phyloP scores from a whole-genome alignment of 2,113 vertebrate species.

The Apeltes quadracus region DNA sequence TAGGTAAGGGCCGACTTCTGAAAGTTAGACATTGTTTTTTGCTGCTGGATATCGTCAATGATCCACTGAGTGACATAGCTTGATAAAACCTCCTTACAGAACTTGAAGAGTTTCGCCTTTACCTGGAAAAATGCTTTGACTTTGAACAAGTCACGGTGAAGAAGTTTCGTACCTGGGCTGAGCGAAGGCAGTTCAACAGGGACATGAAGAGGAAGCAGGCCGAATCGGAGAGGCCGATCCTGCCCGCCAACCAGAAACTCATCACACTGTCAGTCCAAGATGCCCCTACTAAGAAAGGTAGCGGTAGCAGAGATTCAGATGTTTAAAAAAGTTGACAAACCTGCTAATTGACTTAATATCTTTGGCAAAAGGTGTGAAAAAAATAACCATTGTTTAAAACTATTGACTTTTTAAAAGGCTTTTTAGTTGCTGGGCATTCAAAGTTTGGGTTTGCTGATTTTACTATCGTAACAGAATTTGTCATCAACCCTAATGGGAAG shows the following conservation, averaged over 20 bases:
- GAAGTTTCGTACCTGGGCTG: conserved; percentile 97
- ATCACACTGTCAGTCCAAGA: conserved; percentile 97
- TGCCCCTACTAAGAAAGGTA: conserved; percentile 97
- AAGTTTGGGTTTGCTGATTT: not conserved
- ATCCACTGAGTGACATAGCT: not conserved
- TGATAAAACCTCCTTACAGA: conserved; percentile 72
- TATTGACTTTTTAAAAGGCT: not conserved
- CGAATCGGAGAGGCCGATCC: conserved; percentile 93
- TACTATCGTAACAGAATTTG: conserved; percentile 86
- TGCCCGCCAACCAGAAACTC: conserved; percentile 98
- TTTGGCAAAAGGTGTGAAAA: not conserved
- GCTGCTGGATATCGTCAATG: not conserved
- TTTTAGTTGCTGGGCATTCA: not conserved
- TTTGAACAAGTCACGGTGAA: conserved; percentile 99
- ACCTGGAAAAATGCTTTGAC: conserved; percentile 95
- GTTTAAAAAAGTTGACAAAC: not conserved
- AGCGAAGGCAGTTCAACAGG: conserved; percentile 95
- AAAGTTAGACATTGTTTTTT: not conserved
- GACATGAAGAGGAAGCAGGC: conserved; percentile 98
- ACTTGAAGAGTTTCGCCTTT: conserved; percentile 90
- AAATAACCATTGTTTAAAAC: too few species aligned
- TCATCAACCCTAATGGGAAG: conserved; percentile 99
- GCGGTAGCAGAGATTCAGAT: accelerated
- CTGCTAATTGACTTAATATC: not conserved
- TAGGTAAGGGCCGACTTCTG: conserved; percentile 82